Evolutionary conservation across 2,888 invertebrate species (phyloP), one percentile per base, ranked within the genome.

Genomic region (Dusona sp.): DNA sequence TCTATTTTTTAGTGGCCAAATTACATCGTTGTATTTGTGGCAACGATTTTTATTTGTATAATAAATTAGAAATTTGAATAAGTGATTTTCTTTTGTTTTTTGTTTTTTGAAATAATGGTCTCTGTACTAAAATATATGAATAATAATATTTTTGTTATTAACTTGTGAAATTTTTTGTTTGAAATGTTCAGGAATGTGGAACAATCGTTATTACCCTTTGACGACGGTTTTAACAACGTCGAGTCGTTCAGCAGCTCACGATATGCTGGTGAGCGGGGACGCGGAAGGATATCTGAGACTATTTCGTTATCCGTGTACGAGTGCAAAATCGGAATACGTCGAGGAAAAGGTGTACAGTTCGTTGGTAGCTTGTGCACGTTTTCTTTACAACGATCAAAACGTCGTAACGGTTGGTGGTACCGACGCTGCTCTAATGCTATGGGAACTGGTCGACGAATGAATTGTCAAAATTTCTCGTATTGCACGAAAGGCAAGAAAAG

Each of bases 281-380:
- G 97, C 97, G n/a, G 98, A 98, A 92, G 99, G 99, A 45, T 97
- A 98, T 92, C 94, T 99, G 25, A 95, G 98, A 78, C 95, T 98
- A 68, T 98, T 98, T 94, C 97, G 97, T 96, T 97, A 98, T 94
- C 98, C 98, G 0, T 98, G 98, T 92, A 96, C 98, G 86, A 97
- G 96, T 91, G 96, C 97, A 3, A 97, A 98, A 92, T 97, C 98
- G 0, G 98, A 98, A 92, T 98, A 97, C 95, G 97, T 97, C 91
- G 98, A 98, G 94, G 96, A 97, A 89, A 98, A 98, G 94, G 97
- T 97, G 0, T 98, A 98, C 95, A 97, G 98, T 54, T 97, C 97
- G 45, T 96, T 97, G 90, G 95, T 98, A 73, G 97, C 97, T 54
- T 96, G 96, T 85, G 97, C 97, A 0, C 96, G 97, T 65, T 98